Conservation (phyloP, 2,888 invertebrate genomes). For the Eumacrocentrus americanus region DNA sequence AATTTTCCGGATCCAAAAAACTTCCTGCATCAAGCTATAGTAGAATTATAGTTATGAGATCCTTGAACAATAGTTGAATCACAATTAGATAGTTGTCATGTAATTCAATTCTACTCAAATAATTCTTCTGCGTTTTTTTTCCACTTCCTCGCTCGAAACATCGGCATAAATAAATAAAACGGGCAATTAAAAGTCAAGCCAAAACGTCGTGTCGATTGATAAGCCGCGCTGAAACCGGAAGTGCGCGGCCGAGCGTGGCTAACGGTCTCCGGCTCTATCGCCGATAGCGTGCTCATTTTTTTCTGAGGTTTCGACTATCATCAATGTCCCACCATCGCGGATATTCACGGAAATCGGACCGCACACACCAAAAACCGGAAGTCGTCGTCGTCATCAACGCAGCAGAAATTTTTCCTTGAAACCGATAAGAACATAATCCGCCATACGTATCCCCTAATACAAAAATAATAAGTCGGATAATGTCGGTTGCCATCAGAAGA, state of each 20-base stretch:
- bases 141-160: neutral
- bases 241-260: constrained; percentile 50
- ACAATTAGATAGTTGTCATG: too few relatives aligned
- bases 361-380: neutral
- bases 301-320: constrained; percentile 13
- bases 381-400: neutral
- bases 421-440: neutral
- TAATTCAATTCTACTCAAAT: too few relatives aligned
- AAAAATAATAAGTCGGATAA: neutral
- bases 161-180: neutral
- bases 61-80: too few relatives aligned
- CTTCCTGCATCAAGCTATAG: too few relatives aligned
- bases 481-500: neutral
- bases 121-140: too few relatives aligned
- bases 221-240: constrained; percentile 52
- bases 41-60: too few relatives aligned
- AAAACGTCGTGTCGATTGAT: constrained; percentile 46
- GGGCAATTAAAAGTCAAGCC: neutral
- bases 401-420: neutral
- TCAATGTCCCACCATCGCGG: constrained; percentile 4
- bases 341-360: neutral
- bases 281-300: constrained; percentile 28
- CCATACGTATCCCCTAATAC: neutral
- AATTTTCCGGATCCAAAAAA: too few relatives aligned
- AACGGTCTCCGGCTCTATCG: constrained; percentile 35